Conservation (phyloP, 2,888 invertebrate species). For the Timema cristinae region DNA sequence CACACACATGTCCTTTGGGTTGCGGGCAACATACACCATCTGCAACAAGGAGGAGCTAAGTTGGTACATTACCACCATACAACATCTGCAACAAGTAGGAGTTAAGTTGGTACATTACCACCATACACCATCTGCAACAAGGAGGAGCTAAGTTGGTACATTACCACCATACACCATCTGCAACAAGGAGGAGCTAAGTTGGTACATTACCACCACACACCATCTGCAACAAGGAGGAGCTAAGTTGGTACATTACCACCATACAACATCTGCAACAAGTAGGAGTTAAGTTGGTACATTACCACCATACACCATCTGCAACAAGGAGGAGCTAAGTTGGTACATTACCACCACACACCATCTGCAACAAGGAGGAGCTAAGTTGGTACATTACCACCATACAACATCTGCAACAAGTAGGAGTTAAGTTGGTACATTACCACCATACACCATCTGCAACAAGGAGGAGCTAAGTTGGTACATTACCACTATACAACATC, state of each 20-base stretch:
- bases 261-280: constrained; percentile 67
- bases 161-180: constrained; percentile 74
- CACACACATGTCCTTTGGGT: constrained; percentile 86
- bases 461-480: constrained; percentile 3
- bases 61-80: constrained; percentile 46
- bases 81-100: constrained; percentile 58
- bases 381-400: constrained; percentile 51
- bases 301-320: constrained; percentile 74
- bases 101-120: constrained; percentile 34
- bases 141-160: neutral
- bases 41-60: constrained; percentile 41
- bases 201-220: constrained; percentile 61
- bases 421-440: neutral
- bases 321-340: constrained; percentile 24
- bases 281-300: neutral
- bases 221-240: constrained; percentile 52
- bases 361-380: constrained; percentile 48
- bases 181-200: constrained; percentile 29
- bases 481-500: constrained; percentile 62
- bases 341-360: constrained; percentile 65
- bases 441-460: constrained; percentile 75
- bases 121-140: constrained; percentile 73
- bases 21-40: constrained; percentile 83
- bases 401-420: constrained; percentile 62
- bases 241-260: constrained; percentile 45